Evolutionary conservation across 2,888 invertebrate species (phyloP).

Genomic region (Trissolcus brochymenae): DNA sequence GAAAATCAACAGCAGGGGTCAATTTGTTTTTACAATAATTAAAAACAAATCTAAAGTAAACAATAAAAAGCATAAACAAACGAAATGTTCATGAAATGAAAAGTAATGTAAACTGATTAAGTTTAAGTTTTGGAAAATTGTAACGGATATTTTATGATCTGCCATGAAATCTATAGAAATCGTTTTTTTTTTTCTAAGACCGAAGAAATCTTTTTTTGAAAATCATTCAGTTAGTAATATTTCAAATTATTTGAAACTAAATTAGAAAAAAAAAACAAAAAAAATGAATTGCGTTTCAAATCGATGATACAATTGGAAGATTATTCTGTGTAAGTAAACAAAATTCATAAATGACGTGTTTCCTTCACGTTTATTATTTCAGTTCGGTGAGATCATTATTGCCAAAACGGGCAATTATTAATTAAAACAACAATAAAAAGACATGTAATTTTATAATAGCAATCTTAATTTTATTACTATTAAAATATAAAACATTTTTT

Average conservation of each 20-base stretch:
- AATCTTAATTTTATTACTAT: too few relatives aligned
- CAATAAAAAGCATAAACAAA: neutral
- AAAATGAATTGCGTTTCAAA: neutral
- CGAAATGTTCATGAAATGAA: neutral
- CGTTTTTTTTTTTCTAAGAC: too few relatives aligned
- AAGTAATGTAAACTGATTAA: neutral
- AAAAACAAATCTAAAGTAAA: too few relatives aligned
- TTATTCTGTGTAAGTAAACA: slow-evolving; percentile 7
- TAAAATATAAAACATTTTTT: too few relatives aligned
- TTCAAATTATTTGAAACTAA: neutral
- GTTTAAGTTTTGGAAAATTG: neutral
- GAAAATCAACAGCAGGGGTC: neutral
- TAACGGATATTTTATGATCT: neutral
- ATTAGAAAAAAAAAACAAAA: neutral
- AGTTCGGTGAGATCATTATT: too few relatives aligned
- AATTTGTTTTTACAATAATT: too few relatives aligned
- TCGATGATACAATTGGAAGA: neutral
- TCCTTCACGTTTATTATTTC: neutral
- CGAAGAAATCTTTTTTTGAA: too few relatives aligned
- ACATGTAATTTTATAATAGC: too few relatives aligned
- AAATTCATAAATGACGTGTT: slow-evolving; percentile 22
- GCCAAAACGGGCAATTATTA: too few relatives aligned
- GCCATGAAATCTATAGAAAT: neutral
- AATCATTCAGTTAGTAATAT: neutral
- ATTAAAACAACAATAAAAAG: too few relatives aligned